Percentiles rank a stretch among this genome's conserved stretches.
phyloP scores from a whole-genome alignment of 1,140 invertebrate genomes.

The Maconellicoccus hirsutus region DNA sequence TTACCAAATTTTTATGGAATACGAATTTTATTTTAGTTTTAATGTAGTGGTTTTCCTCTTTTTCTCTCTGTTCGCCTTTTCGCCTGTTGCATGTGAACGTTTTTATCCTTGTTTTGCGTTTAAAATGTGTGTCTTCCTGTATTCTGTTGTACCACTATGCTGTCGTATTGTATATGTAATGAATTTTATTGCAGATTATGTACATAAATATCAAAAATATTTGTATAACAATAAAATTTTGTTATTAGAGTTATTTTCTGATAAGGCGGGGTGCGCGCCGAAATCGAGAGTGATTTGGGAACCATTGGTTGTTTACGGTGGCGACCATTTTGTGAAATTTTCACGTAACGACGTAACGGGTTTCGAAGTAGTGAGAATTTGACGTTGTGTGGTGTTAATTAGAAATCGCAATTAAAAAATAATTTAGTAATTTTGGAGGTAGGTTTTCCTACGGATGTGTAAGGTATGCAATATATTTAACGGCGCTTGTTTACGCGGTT shows the following conservation, averaged over 20 bases:
- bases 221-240: not conserved
- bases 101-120: not conserved
- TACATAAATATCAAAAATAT: not conserved
- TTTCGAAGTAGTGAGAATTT: no score
- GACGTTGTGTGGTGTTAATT: no score
- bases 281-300: no score
- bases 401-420: no score
- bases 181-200: not conserved
- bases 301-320: no score
- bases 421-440: no score
- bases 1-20: not conserved
- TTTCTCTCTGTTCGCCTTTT: not conserved
- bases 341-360: no score
- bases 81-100: not conserved
- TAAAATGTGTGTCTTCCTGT: slow-evolving; percentile 3
- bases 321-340: no score
- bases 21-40: not conserved
- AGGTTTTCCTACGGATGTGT: no score
- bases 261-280: no score
- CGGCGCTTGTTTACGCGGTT: no score
- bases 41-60: not conserved
- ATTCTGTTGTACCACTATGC: not conserved
- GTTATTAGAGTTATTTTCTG: not conserved
- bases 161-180: not conserved
- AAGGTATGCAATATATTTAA: no score